These are phyloP conservation scores for Cynoglossus semilaevis DNA, from an alignment of 2,113 vertebrate species.

Conservation along the genomic window DNA sequence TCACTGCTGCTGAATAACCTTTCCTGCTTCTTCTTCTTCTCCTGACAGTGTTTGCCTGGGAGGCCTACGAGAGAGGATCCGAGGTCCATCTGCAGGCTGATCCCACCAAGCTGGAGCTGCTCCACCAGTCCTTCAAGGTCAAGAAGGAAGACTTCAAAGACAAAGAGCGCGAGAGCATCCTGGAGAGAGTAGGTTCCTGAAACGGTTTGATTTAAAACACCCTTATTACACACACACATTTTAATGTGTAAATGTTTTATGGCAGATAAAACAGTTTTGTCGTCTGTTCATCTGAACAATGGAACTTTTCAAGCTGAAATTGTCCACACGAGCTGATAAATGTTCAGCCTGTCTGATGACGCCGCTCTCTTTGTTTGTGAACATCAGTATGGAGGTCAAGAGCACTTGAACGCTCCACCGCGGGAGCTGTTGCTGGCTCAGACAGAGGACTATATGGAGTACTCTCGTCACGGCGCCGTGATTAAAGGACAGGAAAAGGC, in stretches of 20 bases:
- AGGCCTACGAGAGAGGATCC: constrained; percentile 96
- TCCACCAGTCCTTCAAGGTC: constrained; percentile 95
- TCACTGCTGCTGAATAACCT: neutral
- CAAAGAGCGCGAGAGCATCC: constrained; percentile 89
- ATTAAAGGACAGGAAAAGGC: constrained; percentile 96
- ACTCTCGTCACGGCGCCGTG: constrained; percentile 93
- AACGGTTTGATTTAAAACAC: neutral
- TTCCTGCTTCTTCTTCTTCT: neutral
- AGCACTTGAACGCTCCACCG: constrained; percentile 89
- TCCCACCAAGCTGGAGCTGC: constrained; percentile 93
- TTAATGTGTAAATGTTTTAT: too few species aligned
- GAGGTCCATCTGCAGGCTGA: constrained; percentile 98
- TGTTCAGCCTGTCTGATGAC: neutral
- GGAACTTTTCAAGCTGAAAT: neutral
- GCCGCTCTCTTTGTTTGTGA: constrained; percentile 3
- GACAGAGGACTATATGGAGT: constrained; percentile 96
- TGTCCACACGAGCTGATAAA: too few species aligned
- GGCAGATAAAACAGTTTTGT: too few species aligned
- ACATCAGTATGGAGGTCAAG: constrained; percentile 91
- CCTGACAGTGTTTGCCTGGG: constrained; percentile 93
- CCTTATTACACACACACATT: neutral
- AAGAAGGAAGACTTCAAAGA: constrained; percentile 98
- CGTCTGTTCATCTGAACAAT: too few species aligned
- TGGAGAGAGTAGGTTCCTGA: constrained; percentile 84
- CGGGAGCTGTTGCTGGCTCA: constrained; percentile 92